These are phyloP conservation scores for Plutella xylostella DNA, from an alignment of 2,888 invertebrate genomes.

Conservation along the genomic window DNA sequence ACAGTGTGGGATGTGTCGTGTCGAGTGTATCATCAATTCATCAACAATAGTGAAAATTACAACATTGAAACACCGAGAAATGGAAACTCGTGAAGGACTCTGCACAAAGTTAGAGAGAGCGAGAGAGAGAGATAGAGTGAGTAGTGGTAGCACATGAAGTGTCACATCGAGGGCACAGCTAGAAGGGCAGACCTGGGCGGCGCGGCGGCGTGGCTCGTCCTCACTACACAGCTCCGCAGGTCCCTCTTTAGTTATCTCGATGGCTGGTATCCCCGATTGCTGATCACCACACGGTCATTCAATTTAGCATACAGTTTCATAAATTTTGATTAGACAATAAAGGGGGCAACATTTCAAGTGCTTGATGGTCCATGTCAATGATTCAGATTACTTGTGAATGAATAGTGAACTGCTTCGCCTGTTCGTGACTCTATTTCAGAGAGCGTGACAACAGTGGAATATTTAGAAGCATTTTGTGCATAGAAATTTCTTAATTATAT, in stretches of 20 bases:
- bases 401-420: no score
- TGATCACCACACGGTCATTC: slow-evolving; percentile 62
- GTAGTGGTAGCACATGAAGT: slow-evolving; percentile 61
- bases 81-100: slow-evolving; percentile 57
- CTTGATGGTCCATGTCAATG: slow-evolving; percentile 35
- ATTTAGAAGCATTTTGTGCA: slow-evolving; percentile 4
- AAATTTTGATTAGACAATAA: no score
- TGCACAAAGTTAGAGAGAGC: slow-evolving; percentile 53
- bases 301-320: slow-evolving; percentile 36
- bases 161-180: slow-evolving; percentile 62
- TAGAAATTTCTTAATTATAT: not conserved
- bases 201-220: slow-evolving; percentile 62
- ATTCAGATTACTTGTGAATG: no score
- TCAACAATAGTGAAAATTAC: slow-evolving; percentile 51
- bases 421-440: not conserved
- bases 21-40: slow-evolving; percentile 42
- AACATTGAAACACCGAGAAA: slow-evolving; percentile 58
- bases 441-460: no score
- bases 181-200: slow-evolving; percentile 62
- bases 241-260: slow-evolving; percentile 85
- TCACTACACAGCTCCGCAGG: slow-evolving; percentile 78
- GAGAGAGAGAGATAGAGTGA: slow-evolving; percentile 49
- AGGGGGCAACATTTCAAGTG: no score
- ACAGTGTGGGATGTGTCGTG: slow-evolving; percentile 31
- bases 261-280: slow-evolving; percentile 71